These are phyloP conservation scores for Syrrhaptes paradoxus DNA, from an alignment of 2,113 vertebrate genomes.

Conservation along the genomic window DNA sequence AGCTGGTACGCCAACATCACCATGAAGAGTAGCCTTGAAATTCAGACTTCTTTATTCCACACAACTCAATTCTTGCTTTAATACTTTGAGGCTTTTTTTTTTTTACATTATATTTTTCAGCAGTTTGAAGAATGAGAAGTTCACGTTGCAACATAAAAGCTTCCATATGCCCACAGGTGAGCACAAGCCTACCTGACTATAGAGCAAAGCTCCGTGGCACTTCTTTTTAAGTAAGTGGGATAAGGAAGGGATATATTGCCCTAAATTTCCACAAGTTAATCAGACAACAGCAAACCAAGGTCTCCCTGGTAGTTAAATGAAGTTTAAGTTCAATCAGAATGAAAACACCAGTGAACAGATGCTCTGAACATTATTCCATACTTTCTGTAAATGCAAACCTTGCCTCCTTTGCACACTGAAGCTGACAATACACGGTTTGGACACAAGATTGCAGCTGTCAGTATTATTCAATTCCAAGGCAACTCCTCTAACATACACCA, in stretches of 20 bases:
- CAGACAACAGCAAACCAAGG: background rate
- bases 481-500: background rate
- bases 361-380: background rate
- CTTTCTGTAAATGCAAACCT: background rate
- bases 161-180: background rate
- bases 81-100: too few species aligned
- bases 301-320: background rate
- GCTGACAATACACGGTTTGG: background rate
- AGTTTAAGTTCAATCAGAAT: background rate
- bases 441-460: background rate
- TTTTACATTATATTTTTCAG: background rate
- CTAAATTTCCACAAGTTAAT: conserved; percentile 11
- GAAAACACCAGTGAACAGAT: background rate
- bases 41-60: background rate
- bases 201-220: background rate
- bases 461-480: background rate
- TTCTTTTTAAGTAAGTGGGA: background rate
- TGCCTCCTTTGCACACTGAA: background rate
- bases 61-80: background rate
- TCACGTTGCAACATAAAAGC: background rate
- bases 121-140: background rate
- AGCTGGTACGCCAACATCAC: background rate
- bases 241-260: background rate
- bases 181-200: background rate
- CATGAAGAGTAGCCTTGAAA: background rate